Conservation (phyloP, 1,140 invertebrate genomes). For the Cepaea nemoralis region DNA sequence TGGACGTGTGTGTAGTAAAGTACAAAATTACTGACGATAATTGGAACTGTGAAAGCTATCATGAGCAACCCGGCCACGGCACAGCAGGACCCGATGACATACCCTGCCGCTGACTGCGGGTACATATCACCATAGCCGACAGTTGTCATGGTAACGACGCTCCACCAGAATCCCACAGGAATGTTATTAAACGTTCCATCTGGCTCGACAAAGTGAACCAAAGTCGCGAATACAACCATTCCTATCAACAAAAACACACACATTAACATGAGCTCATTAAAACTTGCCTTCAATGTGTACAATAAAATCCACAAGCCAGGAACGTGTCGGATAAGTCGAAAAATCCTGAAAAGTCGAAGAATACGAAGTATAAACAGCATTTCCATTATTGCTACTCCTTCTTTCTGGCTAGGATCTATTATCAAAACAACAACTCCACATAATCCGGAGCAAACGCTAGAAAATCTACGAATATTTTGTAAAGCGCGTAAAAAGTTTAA, state of each 20-base stretch:
- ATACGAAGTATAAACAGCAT: conserved; percentile 88
- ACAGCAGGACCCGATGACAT: conserved; percentile 88
- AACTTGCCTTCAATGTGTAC: conserved; percentile 97
- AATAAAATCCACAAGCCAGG: conserved; percentile 98
- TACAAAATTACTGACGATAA: conserved; percentile 71
- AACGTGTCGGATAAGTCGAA: conserved; percentile 97
- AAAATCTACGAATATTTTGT: conserved; percentile 67
- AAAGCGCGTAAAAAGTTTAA: conserved; percentile 59
- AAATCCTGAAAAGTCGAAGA: conserved; percentile 96
- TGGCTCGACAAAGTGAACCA: conserved; percentile 65
- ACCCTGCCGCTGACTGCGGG: conserved; percentile 77
- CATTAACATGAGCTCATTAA: conserved; percentile 97
- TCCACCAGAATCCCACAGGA: conserved; percentile 98
- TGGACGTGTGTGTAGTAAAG: conserved; percentile 71
- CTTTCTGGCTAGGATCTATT: conserved; percentile 50
- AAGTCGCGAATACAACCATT: conserved; percentile 67
- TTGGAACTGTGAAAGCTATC: conserved; percentile 86
- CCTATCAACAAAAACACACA: conserved; percentile 66
- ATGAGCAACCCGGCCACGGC: conserved; percentile 95
- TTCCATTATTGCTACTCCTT: conserved; percentile 60
- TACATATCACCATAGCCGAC: conserved; percentile 96
- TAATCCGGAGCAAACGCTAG: conserved; percentile 64
- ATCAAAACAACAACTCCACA: conserved; percentile 59
- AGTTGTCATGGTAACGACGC: conserved; percentile 96
- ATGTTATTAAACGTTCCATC: conserved; percentile 90